phyloP scores from a whole-genome alignment of 2,888 invertebrate species.

The Cylindroiulus punctatus region DNA sequence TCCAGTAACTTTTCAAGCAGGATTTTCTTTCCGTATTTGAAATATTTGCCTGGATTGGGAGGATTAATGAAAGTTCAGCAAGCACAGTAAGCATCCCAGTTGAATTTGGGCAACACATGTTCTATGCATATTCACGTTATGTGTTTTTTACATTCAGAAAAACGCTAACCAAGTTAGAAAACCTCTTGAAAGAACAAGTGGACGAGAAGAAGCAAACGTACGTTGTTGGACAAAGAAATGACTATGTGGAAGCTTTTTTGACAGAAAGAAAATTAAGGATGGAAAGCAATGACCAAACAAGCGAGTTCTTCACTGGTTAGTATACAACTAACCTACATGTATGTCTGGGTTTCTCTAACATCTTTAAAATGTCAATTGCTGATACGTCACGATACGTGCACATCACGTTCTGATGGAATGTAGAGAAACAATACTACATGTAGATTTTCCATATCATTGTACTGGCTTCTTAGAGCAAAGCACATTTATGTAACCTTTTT shows the following conservation, averaged over 20 bases:
- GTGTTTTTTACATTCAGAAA: background rate
- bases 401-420: no score
- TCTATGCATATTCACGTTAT: background rate
- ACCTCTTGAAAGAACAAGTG: background rate
- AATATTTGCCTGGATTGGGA: slow-evolving; percentile 44
- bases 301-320: slow-evolving; percentile 31
- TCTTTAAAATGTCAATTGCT: no score
- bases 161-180: background rate
- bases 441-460: no score
- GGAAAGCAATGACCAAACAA: slow-evolving; percentile 39
- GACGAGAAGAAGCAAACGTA: slow-evolving; percentile 24
- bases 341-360: no score
- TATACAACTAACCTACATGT: background rate
- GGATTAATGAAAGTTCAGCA: slow-evolving; percentile 15
- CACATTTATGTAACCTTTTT: background rate
- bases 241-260: slow-evolving; percentile 36
- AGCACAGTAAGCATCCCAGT: background rate
- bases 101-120: no score
- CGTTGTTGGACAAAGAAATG: slow-evolving; percentile 40
- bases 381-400: no score
- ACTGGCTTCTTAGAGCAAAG: no score
- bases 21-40: slow-evolving; percentile 47
- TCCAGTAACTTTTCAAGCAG: background rate
- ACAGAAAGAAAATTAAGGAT: slow-evolving; percentile 39
- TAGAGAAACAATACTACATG: background rate